Base-by-base conservation (phyloP, 92 coral and sea anemone genomes). In the Galaxea fascicularis region DNA sequence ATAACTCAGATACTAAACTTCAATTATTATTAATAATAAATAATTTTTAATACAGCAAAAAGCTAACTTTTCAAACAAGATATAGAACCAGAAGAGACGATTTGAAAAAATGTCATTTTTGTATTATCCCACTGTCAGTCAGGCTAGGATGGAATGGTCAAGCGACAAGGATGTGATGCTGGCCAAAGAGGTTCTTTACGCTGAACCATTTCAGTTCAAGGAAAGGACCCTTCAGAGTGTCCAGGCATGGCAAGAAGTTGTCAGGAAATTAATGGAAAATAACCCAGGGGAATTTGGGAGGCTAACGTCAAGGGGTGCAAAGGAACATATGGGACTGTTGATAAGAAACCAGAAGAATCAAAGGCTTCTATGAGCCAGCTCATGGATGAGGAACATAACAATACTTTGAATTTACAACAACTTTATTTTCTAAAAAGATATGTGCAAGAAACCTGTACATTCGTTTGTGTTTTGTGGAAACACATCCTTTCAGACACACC, bases 71-170 rank as follows among this genome's bases (percentile, higher is more conserved):
- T 12, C 60, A 54, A 54, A 64, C 35, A 64, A 0, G 21, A 64
- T 64, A 17, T 4, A 64, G 31, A 64, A 21, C 70, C 70, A 6
- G 4, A 64, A 0, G 25, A 64, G 29, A 17, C 12, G 17, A 64
- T 17, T 64, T 64, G 17, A 53, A n/a, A 53, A 77, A 52, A 52
- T 49, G 53, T 79, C 39, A 21, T 79, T 79, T 79, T 62, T 57
- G 31, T 22, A 15, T 68, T n/a, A n/a, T n/a, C n/a, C n/a, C 54
- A 66, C 73, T 63, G 35, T 68, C 57, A 80, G 85, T 64, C 60
- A 74, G 45, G 65, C 68, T 20, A 81, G 68, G 67, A 81, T 81
- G 86, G 86, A 81, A 71, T 81, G 86, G 86, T 10, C 77, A 24
- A 81, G 62, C 47, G 74, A 63, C 41, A 81, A 81, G 65, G 86